phyloP scores from a whole-genome alignment of 2,888 invertebrate genomes.

The Cecidostiba fungosa region DNA sequence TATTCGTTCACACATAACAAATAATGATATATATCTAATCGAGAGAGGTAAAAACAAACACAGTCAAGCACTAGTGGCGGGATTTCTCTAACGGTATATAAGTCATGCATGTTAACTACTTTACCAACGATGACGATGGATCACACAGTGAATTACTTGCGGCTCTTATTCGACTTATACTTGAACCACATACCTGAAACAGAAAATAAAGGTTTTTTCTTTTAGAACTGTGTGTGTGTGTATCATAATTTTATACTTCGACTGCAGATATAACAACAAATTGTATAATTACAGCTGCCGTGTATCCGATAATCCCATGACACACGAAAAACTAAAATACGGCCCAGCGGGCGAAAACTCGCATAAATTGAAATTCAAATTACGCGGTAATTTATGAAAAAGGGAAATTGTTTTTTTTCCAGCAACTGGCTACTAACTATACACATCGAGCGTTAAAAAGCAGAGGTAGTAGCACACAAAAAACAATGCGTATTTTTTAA shows the following conservation, averaged over 20 bases:
- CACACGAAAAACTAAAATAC: not conserved
- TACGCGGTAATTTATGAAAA: slow-evolving; percentile 43
- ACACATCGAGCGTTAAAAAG: not conserved
- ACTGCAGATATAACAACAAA: slow-evolving; percentile 23
- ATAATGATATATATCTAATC: not conserved
- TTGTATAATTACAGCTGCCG: not conserved
- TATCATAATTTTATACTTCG: not conserved
- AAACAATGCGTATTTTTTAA: slow-evolving; percentile 42
- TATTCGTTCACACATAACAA: not conserved
- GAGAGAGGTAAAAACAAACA: not conserved
- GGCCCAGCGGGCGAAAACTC: not conserved
- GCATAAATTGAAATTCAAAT: slow-evolving; percentile 39
- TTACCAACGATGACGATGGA: slow-evolving; percentile 57
- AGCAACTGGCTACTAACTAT: not conserved
- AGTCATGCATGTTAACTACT: slow-evolving; percentile 60
- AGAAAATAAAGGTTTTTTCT: slow-evolving; percentile 42
- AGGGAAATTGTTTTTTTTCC: slow-evolving; percentile 39
- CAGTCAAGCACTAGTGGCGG: not conserved
- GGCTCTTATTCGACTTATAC: slow-evolving; percentile 43
- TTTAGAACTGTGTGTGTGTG: not conserved
- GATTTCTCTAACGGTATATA: slow-evolving; percentile 6
- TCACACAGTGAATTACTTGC: slow-evolving; percentile 43
- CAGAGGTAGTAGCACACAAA: not conserved
- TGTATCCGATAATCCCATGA: not conserved
- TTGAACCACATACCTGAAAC: slow-evolving; percentile 62